These are phyloP conservation scores for Amblyteles armatorius DNA, from an alignment of 2,888 invertebrate genomes.

Conservation along the genomic window DNA sequence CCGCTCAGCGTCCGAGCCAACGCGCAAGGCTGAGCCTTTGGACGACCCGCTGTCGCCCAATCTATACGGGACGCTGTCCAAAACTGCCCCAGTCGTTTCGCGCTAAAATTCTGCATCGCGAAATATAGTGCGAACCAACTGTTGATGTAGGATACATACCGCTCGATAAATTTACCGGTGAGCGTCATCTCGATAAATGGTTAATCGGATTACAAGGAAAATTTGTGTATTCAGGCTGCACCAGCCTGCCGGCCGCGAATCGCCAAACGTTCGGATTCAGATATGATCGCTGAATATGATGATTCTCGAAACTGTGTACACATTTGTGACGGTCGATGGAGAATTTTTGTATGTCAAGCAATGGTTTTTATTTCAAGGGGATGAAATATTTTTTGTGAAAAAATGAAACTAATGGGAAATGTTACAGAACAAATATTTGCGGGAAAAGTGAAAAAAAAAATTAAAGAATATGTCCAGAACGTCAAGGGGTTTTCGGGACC, in stretches of 20 bases:
- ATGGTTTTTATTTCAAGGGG: too few relatives aligned
- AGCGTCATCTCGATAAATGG: conserved; percentile 56
- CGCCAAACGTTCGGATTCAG: conserved; percentile 45
- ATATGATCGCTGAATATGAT: too few relatives aligned
- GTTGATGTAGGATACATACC: conserved; percentile 48
- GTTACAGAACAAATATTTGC: too few relatives aligned
- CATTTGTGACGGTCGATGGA: too few relatives aligned
- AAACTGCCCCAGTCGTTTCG: neutral
- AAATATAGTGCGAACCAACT: conserved; percentile 48
- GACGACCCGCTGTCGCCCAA: neutral
- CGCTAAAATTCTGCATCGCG: conserved; percentile 44
- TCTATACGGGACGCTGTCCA: neutral
- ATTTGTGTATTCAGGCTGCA: conserved; percentile 56
- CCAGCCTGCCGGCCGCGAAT: conserved; percentile 47
- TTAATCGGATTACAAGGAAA: conserved; percentile 64
- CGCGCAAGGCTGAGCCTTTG: neutral
- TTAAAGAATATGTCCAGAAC: neutral
- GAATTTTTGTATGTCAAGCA: too few relatives aligned
- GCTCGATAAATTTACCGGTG: neutral
- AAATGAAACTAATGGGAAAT: too few relatives aligned
- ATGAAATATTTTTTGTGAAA: too few relatives aligned
- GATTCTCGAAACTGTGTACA: too few relatives aligned
- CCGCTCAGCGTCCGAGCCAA: neutral
- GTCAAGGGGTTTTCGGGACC: neutral
- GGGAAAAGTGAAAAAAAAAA: neutral